These are phyloP conservation scores for Prietella phreatophila DNA, from an alignment of 2,113 vertebrate genomes.

Conservation along the genomic window DNA sequence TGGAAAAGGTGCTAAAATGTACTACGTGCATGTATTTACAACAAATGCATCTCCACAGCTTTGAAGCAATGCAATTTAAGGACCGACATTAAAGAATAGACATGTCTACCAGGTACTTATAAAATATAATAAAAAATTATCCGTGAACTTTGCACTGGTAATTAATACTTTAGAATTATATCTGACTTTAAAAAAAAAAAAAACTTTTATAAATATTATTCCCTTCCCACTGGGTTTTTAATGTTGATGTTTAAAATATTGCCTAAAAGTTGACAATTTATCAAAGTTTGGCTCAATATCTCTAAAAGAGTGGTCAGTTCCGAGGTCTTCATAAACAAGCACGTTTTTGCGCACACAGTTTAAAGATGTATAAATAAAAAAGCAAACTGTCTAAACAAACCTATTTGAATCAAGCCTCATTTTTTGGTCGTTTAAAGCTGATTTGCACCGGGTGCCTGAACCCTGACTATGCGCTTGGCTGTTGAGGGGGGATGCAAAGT, in stretches of 20 bases:
- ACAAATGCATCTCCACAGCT: neutral
- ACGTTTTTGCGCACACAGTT: neutral
- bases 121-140: no score
- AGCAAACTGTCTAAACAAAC: neutral
- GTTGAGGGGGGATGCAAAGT: slow-evolving; percentile 56
- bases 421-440: slow-evolving; percentile 67
- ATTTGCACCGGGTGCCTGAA: slow-evolving; percentile 66
- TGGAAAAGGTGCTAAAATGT: neutral
- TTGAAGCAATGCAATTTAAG: neutral
- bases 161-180: neutral
- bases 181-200: no score
- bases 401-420: slow-evolving; percentile 61
- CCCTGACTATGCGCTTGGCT: slow-evolving; percentile 61
- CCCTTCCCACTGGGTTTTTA: no score
- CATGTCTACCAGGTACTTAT: slow-evolving; percentile 1
- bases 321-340: neutral
- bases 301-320: neutral
- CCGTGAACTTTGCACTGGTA: neutral
- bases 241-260: neutral
- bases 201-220: neutral
- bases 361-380: neutral
- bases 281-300: neutral
- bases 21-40: neutral
- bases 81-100: neutral
- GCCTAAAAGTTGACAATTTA: neutral